Conservation (phyloP, 2,797 vertebrate genomes). For the Danio tinwini region DNA sequence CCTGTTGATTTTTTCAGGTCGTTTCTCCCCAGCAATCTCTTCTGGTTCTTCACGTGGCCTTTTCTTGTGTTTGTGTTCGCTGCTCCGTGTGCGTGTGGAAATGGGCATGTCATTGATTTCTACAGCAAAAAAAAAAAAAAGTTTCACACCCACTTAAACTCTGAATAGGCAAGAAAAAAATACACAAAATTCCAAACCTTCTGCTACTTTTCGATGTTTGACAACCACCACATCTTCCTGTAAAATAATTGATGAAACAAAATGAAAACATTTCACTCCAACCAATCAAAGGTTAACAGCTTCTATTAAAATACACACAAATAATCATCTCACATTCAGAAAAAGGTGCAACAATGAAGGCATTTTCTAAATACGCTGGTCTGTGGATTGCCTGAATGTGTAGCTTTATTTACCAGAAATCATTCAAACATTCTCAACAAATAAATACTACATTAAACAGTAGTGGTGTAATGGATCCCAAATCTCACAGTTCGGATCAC, state of each 20-base stretch:
- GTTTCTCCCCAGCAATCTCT: conserved; percentile 17
- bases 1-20: conserved; percentile 63
- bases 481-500: too few relatives aligned
- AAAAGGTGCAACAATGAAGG: neutral
- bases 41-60: conserved; percentile 51
- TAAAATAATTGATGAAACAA: neutral
- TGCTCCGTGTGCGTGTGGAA: conserved; percentile 68
- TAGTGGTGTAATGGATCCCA: too few relatives aligned
- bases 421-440: neutral
- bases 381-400: neutral
- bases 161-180: neutral
- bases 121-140: conserved; percentile 32
- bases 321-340: neutral
- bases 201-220: conserved; percentile 47
- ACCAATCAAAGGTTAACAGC: neutral
- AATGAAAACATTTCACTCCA: neutral
- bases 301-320: neutral
- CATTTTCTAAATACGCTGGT: neutral
- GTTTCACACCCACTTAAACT: neutral
- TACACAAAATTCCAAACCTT: conserved; percentile 50
- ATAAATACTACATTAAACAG: too few relatives aligned
- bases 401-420: neutral
- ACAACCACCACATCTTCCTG: conserved; percentile 56
- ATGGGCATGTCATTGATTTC: conserved; percentile 51
- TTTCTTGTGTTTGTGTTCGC: conserved; percentile 69